These are phyloP conservation scores for Sinodicranocentrus sp. DNA, from an alignment of 2,888 invertebrate genomes.

Conservation along the genomic window DNA sequence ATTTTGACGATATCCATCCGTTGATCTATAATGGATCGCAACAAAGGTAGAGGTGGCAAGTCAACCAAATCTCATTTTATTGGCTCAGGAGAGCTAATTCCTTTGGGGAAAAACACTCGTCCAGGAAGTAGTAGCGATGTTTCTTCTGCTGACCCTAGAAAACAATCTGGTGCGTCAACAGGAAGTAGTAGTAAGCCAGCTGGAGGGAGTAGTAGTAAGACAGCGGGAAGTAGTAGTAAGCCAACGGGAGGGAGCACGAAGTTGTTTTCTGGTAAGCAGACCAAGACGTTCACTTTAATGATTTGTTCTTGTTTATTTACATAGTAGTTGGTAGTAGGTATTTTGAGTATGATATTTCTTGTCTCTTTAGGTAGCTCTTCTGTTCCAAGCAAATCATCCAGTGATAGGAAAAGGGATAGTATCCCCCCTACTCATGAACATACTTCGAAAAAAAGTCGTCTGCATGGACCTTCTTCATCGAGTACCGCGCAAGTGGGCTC, in stretches of 20 bases:
- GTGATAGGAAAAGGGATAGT: constrained; percentile 50
- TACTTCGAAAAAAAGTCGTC: constrained; percentile 52
- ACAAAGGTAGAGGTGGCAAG: constrained; percentile 48
- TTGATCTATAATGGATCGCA: constrained; percentile 53
- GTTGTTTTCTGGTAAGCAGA: constrained; percentile 26
- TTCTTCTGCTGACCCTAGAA: constrained; percentile 4
- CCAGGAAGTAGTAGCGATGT: constrained; percentile 14
- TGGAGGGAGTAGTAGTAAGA: not conserved
- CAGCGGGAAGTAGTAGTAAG: constrained; percentile 21
- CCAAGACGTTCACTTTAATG: not conserved
- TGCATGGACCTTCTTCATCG: constrained; percentile 26
- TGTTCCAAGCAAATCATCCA: constrained; percentile 40
- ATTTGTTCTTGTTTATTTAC: too few species aligned
- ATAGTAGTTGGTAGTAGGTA: too few species aligned
- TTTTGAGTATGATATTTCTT: not conserved
- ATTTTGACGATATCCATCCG: too few species aligned
- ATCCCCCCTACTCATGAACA: constrained; percentile 30
- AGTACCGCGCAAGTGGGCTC: not conserved
- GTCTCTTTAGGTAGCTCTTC: constrained; percentile 1
- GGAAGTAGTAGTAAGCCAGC: constrained; percentile 26
- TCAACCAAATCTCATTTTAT: constrained; percentile 66
- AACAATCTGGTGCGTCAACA: not conserved
- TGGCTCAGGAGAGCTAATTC: constrained; percentile 72
- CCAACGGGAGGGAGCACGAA: constrained; percentile 23
- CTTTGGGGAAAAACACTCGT: constrained; percentile 65